Base-by-base conservation (phyloP, 2,888 invertebrate species). In the Branchipolynoe longqiensis region DNA sequence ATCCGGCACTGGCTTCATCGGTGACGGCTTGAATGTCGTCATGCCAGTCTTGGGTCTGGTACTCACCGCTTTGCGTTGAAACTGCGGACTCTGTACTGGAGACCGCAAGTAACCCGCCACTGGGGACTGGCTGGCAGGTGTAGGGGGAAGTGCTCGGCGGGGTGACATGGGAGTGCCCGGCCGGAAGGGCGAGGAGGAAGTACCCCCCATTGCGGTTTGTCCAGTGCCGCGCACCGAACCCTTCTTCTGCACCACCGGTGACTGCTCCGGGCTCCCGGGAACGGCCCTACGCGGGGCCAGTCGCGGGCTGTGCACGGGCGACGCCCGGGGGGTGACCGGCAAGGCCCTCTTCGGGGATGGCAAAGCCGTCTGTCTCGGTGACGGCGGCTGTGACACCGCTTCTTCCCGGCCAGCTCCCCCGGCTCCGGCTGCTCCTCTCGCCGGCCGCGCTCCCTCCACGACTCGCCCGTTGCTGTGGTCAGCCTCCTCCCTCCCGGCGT, bases 11-110 rank as follows among this genome's bases (percentile, higher is more conserved):
- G n/a, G n/a, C 28, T 78, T 78, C 78, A 78, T 78, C 25, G 78
- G 78, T 6, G 78, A 78, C 28, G 78, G 78, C 33, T 78, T 78
- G 78, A 78, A 78, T 1, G 78, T 78, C 22, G 4, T 78, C 54
- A 48, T 41, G 1, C 31, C 48, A 18, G 78, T 41, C 31, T 69
- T 69, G 4, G 78, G 78, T 22, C 78, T 40, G 28, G 78, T 78
- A 25, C 2, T 28, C 25, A 41, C 14, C n/a, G 78, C 78, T 18
- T 78, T 78, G 1, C 78, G 1, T 33, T 41, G 78, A 25, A 54
- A 54, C 41, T 54, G 78, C 22, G 78, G 78, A 31, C 48, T 78
- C n/a, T 41, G 41, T 14, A 28, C 48, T 40, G 78, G 78, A 6
- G 69, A 33, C 25, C 48, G 28, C 6, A 31, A 18, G 54, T 41